Evolutionary conservation across 2,888 invertebrate species (phyloP), one percentile per base, ranked within the genome.

Genomic region (Gortyna flavago): DNA sequence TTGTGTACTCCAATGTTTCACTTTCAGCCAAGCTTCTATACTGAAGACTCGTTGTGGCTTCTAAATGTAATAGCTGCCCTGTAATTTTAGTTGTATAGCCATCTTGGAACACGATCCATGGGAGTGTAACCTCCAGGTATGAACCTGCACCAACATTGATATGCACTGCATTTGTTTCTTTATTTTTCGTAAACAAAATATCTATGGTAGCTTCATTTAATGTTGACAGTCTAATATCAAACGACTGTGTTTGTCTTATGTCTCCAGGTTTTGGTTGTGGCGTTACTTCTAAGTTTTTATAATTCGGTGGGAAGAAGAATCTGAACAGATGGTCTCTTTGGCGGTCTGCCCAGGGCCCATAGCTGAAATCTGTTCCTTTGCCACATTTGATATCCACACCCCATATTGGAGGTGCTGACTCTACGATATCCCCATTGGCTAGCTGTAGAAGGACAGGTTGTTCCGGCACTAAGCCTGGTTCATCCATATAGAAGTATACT

Each of bases 341-440:
- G 72, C 99, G 97, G 93, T 99, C 99, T 6, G 99, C 99, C 99
- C 99, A 99, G 0, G 99, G 99, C 0, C 99, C 99, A 92, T 99
- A 99, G 94, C 99, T 99, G 90, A 99, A 99, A 92, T 99, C 99
- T 5, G 99, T 99, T 85, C 99, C 99, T 95, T 99, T 99, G 0
- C 99, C 98, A 92, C 99, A 99, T 94, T 99, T 99, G 75, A 99
- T 98, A 93, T 99, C 99, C 25, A 99, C 98, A 11, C 99, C 99
- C 99, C 99, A 99, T 88, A 99, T 98, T 0, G 99, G 99, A 18
- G 99, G 99, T 75, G 99, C 98, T 7, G 99, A 98, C 93, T 99
- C 99, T 0, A 99, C 98, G 79, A 99, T 98, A 93, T 99, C 99
- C 2, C 99, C 99, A 94, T 99, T 99, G 2, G 99, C 99, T 85